Evolutionary conservation across 2,797 vertebrate genomes (phyloP).

Genomic region (Tragelaphus eurycerus): DNA sequence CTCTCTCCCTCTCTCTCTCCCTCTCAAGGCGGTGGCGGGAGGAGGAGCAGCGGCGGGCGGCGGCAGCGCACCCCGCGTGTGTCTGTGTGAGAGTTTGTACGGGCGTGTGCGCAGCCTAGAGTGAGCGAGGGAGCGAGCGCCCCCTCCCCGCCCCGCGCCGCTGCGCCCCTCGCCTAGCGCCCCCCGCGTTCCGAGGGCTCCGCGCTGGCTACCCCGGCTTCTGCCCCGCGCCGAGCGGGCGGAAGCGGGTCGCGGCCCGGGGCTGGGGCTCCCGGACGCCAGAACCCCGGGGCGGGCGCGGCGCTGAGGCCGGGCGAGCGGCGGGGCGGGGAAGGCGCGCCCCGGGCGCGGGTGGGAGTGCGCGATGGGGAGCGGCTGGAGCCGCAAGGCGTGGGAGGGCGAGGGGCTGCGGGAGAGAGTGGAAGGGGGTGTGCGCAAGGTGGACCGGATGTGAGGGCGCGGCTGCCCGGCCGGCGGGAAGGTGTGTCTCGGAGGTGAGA

Average conservation of each 20-base stretch:
- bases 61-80: constrained; percentile 69
- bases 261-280: constrained; percentile 45
- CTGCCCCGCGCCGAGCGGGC: constrained; percentile 3
- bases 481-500: constrained; percentile 57
- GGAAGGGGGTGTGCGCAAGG: constrained; percentile 64
- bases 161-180: constrained; percentile 43
- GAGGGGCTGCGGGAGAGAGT: background rate
- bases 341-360: constrained; percentile 38
- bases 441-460: constrained; percentile 62
- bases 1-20: constrained; percentile 45
- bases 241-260: constrained; percentile 59
- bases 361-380: background rate
- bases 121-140: constrained; percentile 63
- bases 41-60: constrained; percentile 67
- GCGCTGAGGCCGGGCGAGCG: constrained; percentile 53
- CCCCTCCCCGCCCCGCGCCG: constrained; percentile 55
- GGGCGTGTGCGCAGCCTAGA: constrained; percentile 66
- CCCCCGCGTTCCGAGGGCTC: constrained; percentile 1
- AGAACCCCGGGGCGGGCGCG: constrained; percentile 44
- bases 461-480: background rate
- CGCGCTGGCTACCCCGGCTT: background rate
- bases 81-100: constrained; percentile 66
- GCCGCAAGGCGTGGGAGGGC: constrained; percentile 12
- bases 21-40: constrained; percentile 65
- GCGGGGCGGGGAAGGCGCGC: constrained; percentile 10